phyloP scores from a whole-genome alignment of 2,113 vertebrate species.

The Gavia stellata region DNA sequence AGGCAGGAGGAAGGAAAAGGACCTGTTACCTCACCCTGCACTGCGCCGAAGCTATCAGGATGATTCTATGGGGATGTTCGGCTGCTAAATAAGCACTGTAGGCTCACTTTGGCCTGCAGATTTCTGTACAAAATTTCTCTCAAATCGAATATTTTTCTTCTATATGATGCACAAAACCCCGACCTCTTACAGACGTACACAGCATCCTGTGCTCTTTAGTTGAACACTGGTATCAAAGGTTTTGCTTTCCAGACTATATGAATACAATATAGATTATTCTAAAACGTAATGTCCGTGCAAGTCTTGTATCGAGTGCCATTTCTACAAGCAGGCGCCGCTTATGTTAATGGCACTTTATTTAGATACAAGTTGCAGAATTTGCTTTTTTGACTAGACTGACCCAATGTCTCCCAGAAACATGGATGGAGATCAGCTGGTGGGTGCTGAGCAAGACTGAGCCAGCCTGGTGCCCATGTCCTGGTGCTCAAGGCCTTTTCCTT shows the following conservation, averaged over 20 bases:
- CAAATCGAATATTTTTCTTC: neutral
- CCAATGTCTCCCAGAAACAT: neutral
- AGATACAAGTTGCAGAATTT: neutral
- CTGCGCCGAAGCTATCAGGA: neutral
- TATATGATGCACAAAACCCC: neutral
- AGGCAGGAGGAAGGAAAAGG: neutral
- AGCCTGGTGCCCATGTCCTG: neutral
- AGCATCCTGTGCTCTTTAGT: neutral
- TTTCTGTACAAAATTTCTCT: neutral
- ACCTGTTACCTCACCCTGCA: neutral
- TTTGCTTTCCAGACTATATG: neutral
- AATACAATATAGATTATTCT: neutral
- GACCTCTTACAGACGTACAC: neutral
- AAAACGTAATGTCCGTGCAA: neutral
- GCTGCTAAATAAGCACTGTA: neutral
- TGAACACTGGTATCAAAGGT: neutral
- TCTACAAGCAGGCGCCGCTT: no score
- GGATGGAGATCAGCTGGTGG: neutral
- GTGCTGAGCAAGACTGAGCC: neutral
- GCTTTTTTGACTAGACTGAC: neutral
- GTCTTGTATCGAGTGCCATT: neutral
- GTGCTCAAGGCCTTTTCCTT: neutral
- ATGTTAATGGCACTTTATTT: neutral
- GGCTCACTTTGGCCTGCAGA: neutral
- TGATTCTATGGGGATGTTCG: neutral